phyloP scores from a whole-genome alignment of 2,888 invertebrate genomes.

The Brenthis daphne region DNA sequence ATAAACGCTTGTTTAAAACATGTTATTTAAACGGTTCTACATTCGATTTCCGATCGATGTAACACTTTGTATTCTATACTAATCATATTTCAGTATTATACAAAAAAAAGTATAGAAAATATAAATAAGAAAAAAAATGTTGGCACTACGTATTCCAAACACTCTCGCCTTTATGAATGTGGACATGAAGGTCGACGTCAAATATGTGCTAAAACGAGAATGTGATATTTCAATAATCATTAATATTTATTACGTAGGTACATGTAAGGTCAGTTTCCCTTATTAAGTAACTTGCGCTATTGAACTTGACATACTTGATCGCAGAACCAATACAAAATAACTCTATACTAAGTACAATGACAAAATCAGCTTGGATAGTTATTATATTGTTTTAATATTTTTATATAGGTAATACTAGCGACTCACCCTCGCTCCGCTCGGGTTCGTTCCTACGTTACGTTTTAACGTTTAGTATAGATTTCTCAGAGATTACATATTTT shows the following conservation, averaged over 20 bases:
- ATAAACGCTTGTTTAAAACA: too few species aligned
- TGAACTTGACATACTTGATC: constrained; percentile 32
- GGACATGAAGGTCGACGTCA: constrained; percentile 1
- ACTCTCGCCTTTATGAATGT: neutral
- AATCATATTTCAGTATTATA: too few species aligned
- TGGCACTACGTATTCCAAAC: constrained; percentile 2
- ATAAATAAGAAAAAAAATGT: neutral
- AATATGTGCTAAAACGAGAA: constrained; percentile 13
- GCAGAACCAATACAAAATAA: neutral
- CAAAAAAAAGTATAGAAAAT: neutral
- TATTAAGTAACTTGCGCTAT: constrained; percentile 18
- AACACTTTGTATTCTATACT: too few species aligned
- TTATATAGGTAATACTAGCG: too few species aligned
- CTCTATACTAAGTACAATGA: neutral
- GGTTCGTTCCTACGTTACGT: too few species aligned
- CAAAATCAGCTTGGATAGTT: too few species aligned
- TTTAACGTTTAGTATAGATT: too few species aligned
- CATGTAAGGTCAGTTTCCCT: constrained; percentile 15
- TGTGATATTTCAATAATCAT: constrained; percentile 21
- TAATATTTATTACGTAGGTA: constrained; percentile 9
- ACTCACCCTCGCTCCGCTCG: too few species aligned
- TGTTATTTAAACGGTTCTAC: too few species aligned
- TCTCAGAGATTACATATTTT: too few species aligned
- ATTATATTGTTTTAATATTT: too few species aligned
- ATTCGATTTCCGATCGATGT: too few species aligned